Evolutionary conservation across 2,888 invertebrate genomes (phyloP), one percentile per base, ranked within the genome.

Genomic region (Athrips mouffetella): DNA sequence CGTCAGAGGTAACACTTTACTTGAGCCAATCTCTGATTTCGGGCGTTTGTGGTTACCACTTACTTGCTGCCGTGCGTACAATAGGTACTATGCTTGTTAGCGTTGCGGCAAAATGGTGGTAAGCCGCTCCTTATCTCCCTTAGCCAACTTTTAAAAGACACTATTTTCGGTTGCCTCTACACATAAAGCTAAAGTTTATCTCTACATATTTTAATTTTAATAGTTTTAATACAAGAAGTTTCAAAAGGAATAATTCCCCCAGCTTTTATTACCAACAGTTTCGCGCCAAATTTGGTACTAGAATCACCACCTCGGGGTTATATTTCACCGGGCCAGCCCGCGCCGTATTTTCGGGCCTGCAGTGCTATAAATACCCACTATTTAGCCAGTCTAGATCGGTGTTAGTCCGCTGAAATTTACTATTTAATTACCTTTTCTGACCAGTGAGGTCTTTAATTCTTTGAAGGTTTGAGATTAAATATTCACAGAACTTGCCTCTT

Each of bases 371-470:
- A 48, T 42, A 48, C 8, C 21, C 33, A 21, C 41, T 48, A 48
- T 48, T 48, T 48, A 48, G 41, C 33, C 21, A 20, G 47, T 7
- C 45, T 45, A 45, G 45, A 30, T 39, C 18, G 30, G 30, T 10
- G 47, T 18, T 39, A 39, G 48, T 44, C 37, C 29, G 45, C 10
- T 45, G 45, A 49, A 49, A 46, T 49, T 49, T 49, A 49, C 49
- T 49, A 46, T 46, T 46, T 49, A 49, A 49, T 49, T 45, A 49
- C 49, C 30, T 8, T 18, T 31, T 21, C 27, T 39, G 1, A 20
- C 29, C 47, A 29, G 20, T 16, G 33, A 21, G n/a, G n/a, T n/a
- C 25, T 11, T 3, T 21, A 35, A 25, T 16, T 45, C 35, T 45
- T 45, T 13, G 7, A 42, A 4, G 31, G n/a, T 27, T 27, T 31